Percentiles rank a stretch among this genome's conserved stretches.
Conservation (phyloP, 2,888 invertebrate genomes). For the Rhyacophila evoluta region DNA sequence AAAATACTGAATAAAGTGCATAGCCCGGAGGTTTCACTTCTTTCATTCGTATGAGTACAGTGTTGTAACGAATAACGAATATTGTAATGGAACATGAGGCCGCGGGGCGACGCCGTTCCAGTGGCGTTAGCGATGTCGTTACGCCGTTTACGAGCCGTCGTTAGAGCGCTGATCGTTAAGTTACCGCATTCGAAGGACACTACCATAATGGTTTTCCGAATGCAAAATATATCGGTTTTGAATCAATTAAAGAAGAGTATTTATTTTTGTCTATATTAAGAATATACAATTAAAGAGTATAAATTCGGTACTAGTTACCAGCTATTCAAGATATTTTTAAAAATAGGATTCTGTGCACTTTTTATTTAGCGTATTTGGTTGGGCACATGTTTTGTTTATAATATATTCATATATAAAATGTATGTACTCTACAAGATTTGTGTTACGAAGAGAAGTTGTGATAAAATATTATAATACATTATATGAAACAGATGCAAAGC, state of each 20-base stretch:
- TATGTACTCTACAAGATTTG: too few relatives aligned
- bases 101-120: constrained; percentile 33
- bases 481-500: too few relatives aligned
- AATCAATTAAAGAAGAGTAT: not conserved
- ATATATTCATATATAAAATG: too few relatives aligned
- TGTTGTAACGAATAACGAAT: constrained; percentile 44
- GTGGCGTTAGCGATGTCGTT: constrained; percentile 38
- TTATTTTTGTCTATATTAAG: too few relatives aligned
- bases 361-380: too few relatives aligned
- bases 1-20: not conserved
- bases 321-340: too few relatives aligned
- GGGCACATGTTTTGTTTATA: too few relatives aligned
- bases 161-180: constrained; percentile 18
- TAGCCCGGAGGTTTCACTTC: not conserved
- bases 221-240: not conserved
- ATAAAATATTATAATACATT: too few relatives aligned
- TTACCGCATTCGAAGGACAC: not conserved
- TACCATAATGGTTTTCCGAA: not conserved
- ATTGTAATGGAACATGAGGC: constrained; percentile 36
- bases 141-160: constrained; percentile 33
- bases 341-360: too few relatives aligned
- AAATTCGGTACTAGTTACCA: too few relatives aligned
- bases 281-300: too few relatives aligned
- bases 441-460: too few relatives aligned
- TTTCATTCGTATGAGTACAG: not conserved